Base-by-base conservation (phyloP, 2,113 vertebrate species). In the Brachyhypopomus gauderio region DNA sequence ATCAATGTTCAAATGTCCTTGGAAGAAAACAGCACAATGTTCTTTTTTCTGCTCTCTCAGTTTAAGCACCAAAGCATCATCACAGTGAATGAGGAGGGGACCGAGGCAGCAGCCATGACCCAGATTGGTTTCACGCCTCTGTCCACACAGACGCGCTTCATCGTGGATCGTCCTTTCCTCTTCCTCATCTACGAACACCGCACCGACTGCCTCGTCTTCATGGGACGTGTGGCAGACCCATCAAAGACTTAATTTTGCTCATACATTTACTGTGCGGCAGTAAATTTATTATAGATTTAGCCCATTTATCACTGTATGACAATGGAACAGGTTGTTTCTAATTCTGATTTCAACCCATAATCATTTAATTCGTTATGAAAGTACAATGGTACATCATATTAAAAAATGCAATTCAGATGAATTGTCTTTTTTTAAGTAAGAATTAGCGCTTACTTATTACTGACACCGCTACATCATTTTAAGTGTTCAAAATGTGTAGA, bases 51-150 rank as follows among this genome's bases (percentile, higher is more conserved):
- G 36, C 45, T 63, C 73, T 75, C 79, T 80, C 91, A 99, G 98
- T 95, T 99, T 87, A 94, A 95, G 20, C 98, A 99, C 83, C 96
- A 98, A 89, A 94, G 96, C 75, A 97, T 92, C 25, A 98, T 99
- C 88, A 99, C 93, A 0, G 97, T 99, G 89, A 97, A 99, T 0
- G 98, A 99, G 83, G 98, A 99, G 82, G 98, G 98, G 30, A 99
- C 97, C 0, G 95, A 98, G 77, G 98, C 96, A 0, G 96, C 93
- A 0, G 88, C 96, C 0, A 88, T 98, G 72, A 98, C 97, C 79
- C 93, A 92, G 0, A 93, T 97, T 3, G 96, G 96, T 41, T 99
- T 99, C 89, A 99, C 97, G 96, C 98, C 98, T 0, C 92, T 99
- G 64, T 97, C 97, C 17, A 91, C 96, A 36, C 98, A 99, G 90